Evolutionary conservation across 2,113 vertebrate species (phyloP).

Genomic region (Gila orcuttii): DNA sequence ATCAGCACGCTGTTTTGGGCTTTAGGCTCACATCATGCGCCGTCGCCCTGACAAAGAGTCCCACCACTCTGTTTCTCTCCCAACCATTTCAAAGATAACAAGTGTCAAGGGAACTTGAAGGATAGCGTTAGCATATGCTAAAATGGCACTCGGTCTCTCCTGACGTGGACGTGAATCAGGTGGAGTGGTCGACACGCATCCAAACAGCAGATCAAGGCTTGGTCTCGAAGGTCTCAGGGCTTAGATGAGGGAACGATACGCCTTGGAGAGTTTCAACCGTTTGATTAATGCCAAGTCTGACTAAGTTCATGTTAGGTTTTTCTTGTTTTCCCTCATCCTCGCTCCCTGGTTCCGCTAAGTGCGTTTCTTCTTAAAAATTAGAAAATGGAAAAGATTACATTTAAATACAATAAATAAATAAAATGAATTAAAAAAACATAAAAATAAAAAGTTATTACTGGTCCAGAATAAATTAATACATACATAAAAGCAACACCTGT

Average conservation of each 20-base stretch:
- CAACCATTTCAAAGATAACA: constrained; percentile 51
- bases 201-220: constrained; percentile 40
- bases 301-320: constrained; percentile 33
- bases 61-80: constrained; percentile 24
- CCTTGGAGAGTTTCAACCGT: constrained; percentile 27
- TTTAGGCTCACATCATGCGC: constrained; percentile 24
- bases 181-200: constrained; percentile 9
- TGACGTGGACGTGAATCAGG: not conserved
- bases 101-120: constrained; percentile 56
- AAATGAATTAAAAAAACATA: too few relatives aligned
- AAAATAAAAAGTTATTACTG: too few relatives aligned
- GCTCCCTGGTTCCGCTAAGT: not conserved
- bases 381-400: too few relatives aligned
- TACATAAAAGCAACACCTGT: too few relatives aligned
- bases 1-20: constrained; percentile 42
- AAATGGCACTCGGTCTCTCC: constrained; percentile 38
- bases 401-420: too few relatives aligned
- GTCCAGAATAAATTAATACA: too few relatives aligned
- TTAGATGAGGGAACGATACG: constrained; percentile 25
- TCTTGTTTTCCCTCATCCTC: constrained; percentile 32
- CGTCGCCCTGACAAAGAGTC: constrained; percentile 30
- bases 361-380: constrained; percentile 14
- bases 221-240: constrained; percentile 40
- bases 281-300: constrained; percentile 53
- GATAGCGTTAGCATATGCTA: constrained; percentile 41